phyloP scores from a whole-genome alignment of 2,888 invertebrate species.

The Crematogaster levior region DNA sequence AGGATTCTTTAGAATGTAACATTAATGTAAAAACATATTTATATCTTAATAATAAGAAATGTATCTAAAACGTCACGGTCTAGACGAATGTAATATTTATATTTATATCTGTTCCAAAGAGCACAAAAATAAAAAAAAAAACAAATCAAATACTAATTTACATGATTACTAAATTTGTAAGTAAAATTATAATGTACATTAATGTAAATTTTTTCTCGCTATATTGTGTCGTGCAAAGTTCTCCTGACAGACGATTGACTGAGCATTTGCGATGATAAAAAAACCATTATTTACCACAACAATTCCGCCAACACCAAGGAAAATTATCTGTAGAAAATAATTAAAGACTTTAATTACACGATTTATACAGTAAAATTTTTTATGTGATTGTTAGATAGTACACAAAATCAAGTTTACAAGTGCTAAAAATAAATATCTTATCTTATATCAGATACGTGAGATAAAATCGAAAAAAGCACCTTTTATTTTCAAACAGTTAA shows the following conservation, averaged over 20 bases:
- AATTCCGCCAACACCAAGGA: background rate
- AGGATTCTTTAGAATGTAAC: background rate
- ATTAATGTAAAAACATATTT: background rate
- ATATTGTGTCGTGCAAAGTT: background rate
- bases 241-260: background rate
- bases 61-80: no score
- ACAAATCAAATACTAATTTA: no score
- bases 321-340: background rate
- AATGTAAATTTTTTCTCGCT: background rate
- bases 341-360: background rate
- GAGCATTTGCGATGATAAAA: background rate
- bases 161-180: no score
- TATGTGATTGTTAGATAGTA: background rate
- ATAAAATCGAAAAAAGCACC: background rate
- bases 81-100: no score
- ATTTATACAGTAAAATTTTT: background rate
- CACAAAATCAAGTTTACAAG: background rate
- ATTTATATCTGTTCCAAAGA: no score
- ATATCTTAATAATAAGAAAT: no score
- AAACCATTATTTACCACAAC: background rate
- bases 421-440: background rate
- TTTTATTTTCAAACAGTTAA: background rate
- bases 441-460: background rate
- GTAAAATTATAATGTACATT: no score
- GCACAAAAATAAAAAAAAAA: no score